Evolutionary conservation across 2,113 vertebrate genomes (phyloP).

Genomic region (Phainopepla nitens): DNA sequence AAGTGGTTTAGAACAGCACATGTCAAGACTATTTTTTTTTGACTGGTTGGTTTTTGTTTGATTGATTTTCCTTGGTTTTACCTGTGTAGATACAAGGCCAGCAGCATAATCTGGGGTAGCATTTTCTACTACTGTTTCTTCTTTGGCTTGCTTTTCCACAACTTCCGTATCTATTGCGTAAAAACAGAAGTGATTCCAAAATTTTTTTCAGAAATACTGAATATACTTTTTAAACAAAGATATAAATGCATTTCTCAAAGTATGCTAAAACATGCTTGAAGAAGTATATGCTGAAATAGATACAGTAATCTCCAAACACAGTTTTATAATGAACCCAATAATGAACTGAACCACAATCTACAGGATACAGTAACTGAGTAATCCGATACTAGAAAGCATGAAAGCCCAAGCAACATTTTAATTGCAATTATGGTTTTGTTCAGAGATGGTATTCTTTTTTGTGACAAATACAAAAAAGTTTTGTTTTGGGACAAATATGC

Average conservation of each 20-base stretch:
- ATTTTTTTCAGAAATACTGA: background rate
- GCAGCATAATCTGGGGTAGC: constrained; percentile 96
- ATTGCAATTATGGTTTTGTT: background rate
- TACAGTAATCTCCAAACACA: background rate
- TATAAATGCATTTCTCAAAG: background rate
- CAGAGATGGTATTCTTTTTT: background rate
- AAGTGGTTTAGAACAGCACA: background rate
- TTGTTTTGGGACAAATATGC: background rate
- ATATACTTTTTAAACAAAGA: background rate
- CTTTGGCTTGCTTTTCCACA: constrained; percentile 92
- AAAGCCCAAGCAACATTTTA: background rate
- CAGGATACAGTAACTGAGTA: background rate
- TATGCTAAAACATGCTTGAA: background rate
- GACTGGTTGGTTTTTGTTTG: background rate
- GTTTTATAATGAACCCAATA: background rate
- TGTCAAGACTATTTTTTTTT: background rate
- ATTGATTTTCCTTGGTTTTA: constrained; percentile 11
- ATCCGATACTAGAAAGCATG: background rate
- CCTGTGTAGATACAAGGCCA: constrained; percentile 95
- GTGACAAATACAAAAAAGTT: background rate
- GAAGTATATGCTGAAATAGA: background rate
- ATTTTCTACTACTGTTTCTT: constrained; percentile 91
- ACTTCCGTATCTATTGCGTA: constrained; percentile 81
- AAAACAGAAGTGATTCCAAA: background rate
- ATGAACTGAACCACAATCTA: background rate